Base-by-base conservation (phyloP, 2,797 vertebrate genomes). In the Buceros bicornis region DNA sequence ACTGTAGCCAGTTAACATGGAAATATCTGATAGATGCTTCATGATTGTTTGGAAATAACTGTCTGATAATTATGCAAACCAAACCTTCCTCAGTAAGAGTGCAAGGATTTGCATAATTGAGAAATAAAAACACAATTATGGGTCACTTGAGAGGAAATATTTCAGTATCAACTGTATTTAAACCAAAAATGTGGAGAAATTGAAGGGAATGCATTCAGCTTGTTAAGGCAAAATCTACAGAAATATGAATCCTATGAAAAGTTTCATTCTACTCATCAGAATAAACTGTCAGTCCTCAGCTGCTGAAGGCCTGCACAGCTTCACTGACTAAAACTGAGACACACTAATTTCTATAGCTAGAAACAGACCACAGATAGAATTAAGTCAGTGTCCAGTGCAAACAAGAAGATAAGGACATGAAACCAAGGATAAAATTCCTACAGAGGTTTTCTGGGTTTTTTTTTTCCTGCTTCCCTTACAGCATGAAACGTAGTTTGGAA, bases 111-210 rank as follows among this genome's bases (percentile, higher is more conserved):
- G 26, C 43, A 87, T 87, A 93, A 95, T 2, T 94, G 74, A 87
- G 78, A 93, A 93, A 81, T 31, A 92, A 95, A 89, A 29, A 80
- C 54, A 73, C 21, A 73, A 51, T 92, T 92, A 89, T 25, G 35
- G 88, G 73, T 93, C 87, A 29, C 58, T 82, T 66, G 17, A 74
- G 43, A 89, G 24, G 26, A 90, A 89, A 72, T 13, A 1, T 67
- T 80, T 87, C 62, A 65, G 6, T 65, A 92, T 71, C 33, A 79
- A n/a, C 21, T 54, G 6, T 22, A 76, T 79, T 92, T 89, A 58
- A 72, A 79, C 8, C 1, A 5, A 82, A 90, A 93, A 77, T 69
- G 13, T 18, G 12, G 37, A 54, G 22, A 54, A 72, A 54, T 50
- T 79, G 51, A 82, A 82, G 33, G 11, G 11, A 89, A 67, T 53